Conservation (phyloP, 2,113 vertebrate genomes). For the Leucoraja erinaceus region DNA sequence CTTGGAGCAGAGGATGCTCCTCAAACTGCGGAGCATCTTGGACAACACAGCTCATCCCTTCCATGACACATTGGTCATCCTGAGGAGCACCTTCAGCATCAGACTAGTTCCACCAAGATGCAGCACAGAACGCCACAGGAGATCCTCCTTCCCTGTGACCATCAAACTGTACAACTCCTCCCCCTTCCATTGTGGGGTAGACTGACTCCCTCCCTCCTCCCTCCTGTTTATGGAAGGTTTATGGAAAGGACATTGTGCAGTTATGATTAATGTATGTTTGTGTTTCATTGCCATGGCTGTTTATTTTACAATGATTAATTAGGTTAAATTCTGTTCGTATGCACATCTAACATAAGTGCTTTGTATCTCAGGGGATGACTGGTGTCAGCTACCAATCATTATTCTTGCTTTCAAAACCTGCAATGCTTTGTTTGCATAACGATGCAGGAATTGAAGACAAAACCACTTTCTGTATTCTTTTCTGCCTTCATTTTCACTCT, state of each 20-base stretch:
- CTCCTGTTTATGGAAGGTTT: too few relatives aligned
- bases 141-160: too few relatives aligned
- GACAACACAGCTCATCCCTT: too few relatives aligned
- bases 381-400: background rate
- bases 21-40: too few relatives aligned
- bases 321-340: background rate
- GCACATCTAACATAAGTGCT: background rate
- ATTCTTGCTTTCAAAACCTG: background rate
- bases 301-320: constrained; percentile 14
- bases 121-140: too few relatives aligned
- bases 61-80: too few relatives aligned
- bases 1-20: too few relatives aligned
- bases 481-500: background rate
- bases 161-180: too few relatives aligned
- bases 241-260: background rate
- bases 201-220: too few relatives aligned
- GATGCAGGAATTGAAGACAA: background rate
- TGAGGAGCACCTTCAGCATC: too few relatives aligned
- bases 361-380: constrained; percentile 1
- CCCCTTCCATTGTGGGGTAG: too few relatives aligned
- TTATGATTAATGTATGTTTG: constrained; percentile 8
- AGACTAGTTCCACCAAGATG: too few relatives aligned
- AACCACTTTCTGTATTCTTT: background rate
- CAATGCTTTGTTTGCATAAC: background rate
- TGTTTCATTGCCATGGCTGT: background rate